Evolutionary conservation across 2,888 invertebrate species (phyloP).

Genomic region (Thymelicus sylvestris): DNA sequence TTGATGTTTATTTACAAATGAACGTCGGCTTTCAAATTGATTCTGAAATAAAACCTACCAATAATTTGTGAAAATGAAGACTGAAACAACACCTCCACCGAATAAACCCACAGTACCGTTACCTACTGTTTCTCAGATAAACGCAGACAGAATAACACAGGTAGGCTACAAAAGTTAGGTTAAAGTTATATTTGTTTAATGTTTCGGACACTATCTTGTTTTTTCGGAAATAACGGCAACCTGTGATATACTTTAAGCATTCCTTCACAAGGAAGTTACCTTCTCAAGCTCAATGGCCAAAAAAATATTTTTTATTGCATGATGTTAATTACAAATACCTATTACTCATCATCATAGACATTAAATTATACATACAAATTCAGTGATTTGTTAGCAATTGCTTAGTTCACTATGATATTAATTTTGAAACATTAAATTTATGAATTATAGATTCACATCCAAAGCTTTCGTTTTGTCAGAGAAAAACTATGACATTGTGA

Average conservation of each 20-base stretch:
- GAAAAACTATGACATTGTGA: too few relatives aligned
- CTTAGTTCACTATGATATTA: too few relatives aligned
- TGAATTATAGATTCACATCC: too few relatives aligned
- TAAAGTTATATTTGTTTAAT: slow-evolving; percentile 51
- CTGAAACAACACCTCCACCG: slow-evolving; percentile 56
- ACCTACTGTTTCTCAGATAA: slow-evolving; percentile 95
- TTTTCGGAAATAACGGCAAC: too few relatives aligned
- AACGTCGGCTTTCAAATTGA: slow-evolving; percentile 34
- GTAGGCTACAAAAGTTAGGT: slow-evolving; percentile 78
- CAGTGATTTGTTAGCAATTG: too few relatives aligned
- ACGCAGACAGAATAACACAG: slow-evolving; percentile 94
- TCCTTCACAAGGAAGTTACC: not conserved
- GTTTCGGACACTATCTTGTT: slow-evolving; percentile 28
- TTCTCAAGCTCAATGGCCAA: not conserved
- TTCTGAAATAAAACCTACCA: slow-evolving; percentile 18
- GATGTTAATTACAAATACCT: not conserved
- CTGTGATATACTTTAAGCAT: too few relatives aligned
- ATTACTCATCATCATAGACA: too few relatives aligned
- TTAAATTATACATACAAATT: too few relatives aligned
- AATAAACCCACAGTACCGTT: slow-evolving; percentile 85
- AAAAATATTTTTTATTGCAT: not conserved
- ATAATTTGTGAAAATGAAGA: slow-evolving; percentile 61
- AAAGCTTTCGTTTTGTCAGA: too few relatives aligned
- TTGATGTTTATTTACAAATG: slow-evolving; percentile 41
- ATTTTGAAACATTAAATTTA: too few relatives aligned